Conservation (phyloP, 2,797 vertebrate genomes). For the Peromyscus attwateri region DNA sequence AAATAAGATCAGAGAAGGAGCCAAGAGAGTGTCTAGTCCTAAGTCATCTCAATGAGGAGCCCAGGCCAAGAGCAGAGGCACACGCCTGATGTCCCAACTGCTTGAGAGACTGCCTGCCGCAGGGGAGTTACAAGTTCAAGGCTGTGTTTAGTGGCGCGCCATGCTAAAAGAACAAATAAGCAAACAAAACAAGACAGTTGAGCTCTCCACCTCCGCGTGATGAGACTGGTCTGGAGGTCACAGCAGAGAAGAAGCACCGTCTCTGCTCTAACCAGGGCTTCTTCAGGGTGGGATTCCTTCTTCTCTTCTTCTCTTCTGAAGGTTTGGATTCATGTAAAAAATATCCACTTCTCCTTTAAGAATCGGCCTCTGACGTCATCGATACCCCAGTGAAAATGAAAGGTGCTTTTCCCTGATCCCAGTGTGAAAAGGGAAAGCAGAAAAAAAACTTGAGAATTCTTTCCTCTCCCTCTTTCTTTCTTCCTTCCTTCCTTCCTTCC, state of each 20-base stretch:
- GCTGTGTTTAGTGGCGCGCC: background rate
- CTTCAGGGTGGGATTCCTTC: background rate
- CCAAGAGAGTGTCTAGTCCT: background rate
- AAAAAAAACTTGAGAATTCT: background rate
- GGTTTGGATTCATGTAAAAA: conserved; percentile 18
- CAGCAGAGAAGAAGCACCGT: background rate
- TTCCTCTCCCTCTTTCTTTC: fast-evolving
- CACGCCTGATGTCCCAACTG: background rate
- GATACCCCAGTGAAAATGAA: conserved; percentile 33
- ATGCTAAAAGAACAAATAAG: background rate
- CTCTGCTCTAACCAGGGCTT: background rate
- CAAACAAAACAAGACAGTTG: background rate
- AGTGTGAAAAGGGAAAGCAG: background rate
- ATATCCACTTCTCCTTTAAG: conserved; percentile 15
- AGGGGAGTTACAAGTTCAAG: background rate
- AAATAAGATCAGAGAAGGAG: conserved; percentile 2
- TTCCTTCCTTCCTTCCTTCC: no score
- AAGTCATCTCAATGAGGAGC: background rate
- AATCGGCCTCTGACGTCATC: conserved; percentile 11
- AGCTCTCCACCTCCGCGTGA: background rate
- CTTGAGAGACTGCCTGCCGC: background rate
- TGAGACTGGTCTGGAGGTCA: background rate
- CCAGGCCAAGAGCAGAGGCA: background rate
- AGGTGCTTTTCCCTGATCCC: background rate
- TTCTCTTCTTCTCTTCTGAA: conserved; percentile 43